Evolutionary conservation across 2,113 vertebrate genomes (phyloP).

Genomic region (Neotragus moschatus): DNA sequence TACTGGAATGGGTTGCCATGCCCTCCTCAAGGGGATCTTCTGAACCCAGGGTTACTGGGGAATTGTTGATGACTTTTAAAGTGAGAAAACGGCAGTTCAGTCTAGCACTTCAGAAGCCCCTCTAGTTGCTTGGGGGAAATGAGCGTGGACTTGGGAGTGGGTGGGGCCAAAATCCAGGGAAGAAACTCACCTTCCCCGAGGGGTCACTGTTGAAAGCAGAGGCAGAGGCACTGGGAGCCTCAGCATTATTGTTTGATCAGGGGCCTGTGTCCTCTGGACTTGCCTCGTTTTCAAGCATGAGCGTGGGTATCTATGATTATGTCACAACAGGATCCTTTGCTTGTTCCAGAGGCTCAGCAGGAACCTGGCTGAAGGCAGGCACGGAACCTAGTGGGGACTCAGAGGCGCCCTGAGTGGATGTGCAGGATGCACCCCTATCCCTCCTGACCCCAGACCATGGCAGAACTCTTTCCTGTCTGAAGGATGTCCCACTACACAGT

Average conservation of each 20-base stretch:
- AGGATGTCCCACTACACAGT: background rate
- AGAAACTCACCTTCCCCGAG: background rate
- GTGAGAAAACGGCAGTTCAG: background rate
- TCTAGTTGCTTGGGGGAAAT: background rate
- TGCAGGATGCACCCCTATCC: rapidly evolving
- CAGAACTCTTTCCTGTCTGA: background rate
- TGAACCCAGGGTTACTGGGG: background rate
- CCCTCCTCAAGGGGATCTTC: background rate
- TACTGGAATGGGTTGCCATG: background rate
- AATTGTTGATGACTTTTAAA: background rate
- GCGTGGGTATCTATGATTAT: background rate
- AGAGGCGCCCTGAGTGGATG: rapidly evolving
- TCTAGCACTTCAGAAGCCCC: background rate
- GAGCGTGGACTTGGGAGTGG: background rate
- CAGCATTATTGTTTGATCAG: background rate
- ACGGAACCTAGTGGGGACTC: background rate
- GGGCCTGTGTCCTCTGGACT: background rate
- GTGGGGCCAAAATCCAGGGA: background rate
- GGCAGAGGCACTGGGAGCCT: background rate
- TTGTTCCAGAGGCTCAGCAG: background rate
- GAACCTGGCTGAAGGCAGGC: background rate
- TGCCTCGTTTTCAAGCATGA: too few species aligned
- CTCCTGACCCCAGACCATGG: background rate
- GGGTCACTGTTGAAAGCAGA: background rate
- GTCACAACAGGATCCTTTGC: background rate